These are phyloP conservation scores for Camponotus pennsylvanicus DNA, from an alignment of 1,140 invertebrate species.

Conservation along the genomic window DNA sequence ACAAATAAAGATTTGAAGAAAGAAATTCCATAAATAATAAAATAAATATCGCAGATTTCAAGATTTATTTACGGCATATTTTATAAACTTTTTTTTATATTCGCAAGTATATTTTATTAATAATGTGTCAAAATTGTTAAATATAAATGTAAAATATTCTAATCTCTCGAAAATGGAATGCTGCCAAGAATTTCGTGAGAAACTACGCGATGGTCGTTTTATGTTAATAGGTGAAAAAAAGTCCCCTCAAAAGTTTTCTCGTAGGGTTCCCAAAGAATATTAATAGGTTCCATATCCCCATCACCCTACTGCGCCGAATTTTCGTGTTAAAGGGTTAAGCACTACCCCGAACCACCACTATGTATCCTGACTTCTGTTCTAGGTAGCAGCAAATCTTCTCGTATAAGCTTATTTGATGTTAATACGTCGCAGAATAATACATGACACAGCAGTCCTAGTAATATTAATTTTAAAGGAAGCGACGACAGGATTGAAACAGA, in stretches of 20 bases:
- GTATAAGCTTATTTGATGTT: constrained; percentile 33
- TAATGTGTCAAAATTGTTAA: not conserved
- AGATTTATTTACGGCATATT: not conserved
- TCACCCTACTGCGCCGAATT: constrained; percentile 63
- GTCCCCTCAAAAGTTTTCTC: constrained; percentile 69
- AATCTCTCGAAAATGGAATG: constrained; percentile 9
- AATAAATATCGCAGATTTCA: not conserved
- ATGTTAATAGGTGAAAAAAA: constrained; percentile 72
- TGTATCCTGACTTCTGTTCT: constrained; percentile 53
- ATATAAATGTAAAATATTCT: constrained; percentile 5
- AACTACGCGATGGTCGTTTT: constrained; percentile 67
- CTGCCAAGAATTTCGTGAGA: constrained; percentile 63
- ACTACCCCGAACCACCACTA: constrained; percentile 63
- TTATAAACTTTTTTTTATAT: not conserved
- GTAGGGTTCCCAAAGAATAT: constrained; percentile 73
- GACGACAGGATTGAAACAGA: constrained; percentile 50
- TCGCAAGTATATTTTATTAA: not conserved
- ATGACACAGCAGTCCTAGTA: constrained; percentile 40
- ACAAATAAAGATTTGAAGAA: not conserved
- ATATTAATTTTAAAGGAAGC: constrained; percentile 63
- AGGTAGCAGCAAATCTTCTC: constrained; percentile 52
- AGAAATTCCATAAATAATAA: not conserved
- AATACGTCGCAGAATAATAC: constrained; percentile 64
- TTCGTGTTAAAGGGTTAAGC: constrained; percentile 70
- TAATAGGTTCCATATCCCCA: constrained; percentile 68